Evolutionary conservation across 2,888 invertebrate genomes (phyloP).

Genomic region (Spodoptera picta): DNA sequence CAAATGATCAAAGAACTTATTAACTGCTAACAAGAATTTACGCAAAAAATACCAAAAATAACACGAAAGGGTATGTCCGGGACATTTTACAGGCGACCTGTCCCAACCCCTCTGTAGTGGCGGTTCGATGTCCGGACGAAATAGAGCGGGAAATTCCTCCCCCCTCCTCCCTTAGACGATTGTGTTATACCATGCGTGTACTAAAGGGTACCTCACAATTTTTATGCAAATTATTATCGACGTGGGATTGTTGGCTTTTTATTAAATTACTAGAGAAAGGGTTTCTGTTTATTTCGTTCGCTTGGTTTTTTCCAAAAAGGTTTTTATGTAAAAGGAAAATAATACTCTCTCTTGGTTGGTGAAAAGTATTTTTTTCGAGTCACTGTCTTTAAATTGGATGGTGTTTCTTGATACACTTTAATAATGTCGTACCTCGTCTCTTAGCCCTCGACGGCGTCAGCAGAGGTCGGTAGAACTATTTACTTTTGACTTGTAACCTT

Average conservation of each 20-base stretch:
- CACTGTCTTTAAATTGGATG: no score
- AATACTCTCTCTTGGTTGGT: background rate
- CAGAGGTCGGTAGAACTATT: no score
- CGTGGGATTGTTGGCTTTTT: constrained; percentile 25
- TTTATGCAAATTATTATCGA: constrained; percentile 54
- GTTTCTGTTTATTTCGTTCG: background rate
- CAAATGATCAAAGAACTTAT: constrained; percentile 32
- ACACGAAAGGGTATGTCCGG: constrained; percentile 48
- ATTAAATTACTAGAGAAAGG: constrained; percentile 27
- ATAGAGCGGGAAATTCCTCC: constrained; percentile 71
- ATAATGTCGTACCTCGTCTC: no score
- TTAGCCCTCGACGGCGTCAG: no score
- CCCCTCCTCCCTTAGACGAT: constrained; percentile 54
- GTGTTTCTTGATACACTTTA: no score
- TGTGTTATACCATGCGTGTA: constrained; percentile 58
- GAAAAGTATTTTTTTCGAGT: no score
- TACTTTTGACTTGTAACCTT: no score
- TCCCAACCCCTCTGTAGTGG: constrained; percentile 57
- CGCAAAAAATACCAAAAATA: constrained; percentile 53
- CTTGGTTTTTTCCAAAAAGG: background rate
- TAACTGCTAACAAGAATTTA: constrained; percentile 29
- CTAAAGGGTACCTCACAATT: constrained; percentile 38
- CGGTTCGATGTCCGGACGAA: constrained; percentile 70
- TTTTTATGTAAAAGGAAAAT: background rate
- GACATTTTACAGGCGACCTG: constrained; percentile 71